These are phyloP conservation scores for Cataglyphis hispanica DNA, from an alignment of 1,140 invertebrate species.

Conservation along the genomic window DNA sequence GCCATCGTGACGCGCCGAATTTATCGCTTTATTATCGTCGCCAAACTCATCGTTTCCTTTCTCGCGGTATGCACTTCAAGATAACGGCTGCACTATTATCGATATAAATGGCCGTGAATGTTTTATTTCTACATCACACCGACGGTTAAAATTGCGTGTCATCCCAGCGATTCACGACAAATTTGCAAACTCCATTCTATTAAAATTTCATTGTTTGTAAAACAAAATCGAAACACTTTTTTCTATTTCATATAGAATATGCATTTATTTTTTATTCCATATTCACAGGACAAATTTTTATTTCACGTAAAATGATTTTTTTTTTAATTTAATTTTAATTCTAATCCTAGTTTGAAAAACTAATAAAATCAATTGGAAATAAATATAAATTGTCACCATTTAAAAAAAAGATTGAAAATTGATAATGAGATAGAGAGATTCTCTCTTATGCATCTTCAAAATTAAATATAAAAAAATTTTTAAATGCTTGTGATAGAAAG, in stretches of 20 bases:
- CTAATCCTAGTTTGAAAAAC: neutral
- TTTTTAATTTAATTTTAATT: neutral
- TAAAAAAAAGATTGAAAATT: too few species aligned
- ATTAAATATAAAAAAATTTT: neutral
- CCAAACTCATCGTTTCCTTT: slow-evolving; percentile 22
- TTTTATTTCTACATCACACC: slow-evolving; percentile 2
- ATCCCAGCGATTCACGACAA: neutral
- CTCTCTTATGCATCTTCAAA: neutral
- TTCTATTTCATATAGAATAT: neutral
- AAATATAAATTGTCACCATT: too few species aligned
- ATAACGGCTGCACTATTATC: slow-evolving; percentile 18
- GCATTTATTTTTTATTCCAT: neutral
- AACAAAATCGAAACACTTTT: neutral
- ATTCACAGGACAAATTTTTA: neutral
- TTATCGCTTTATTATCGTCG: slow-evolving; percentile 62
- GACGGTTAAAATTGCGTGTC: neutral
- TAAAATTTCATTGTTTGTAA: neutral
- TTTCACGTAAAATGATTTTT: neutral
- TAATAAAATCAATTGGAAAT: too few species aligned
- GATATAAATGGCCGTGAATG: neutral
- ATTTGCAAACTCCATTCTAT: neutral
- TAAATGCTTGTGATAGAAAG: too few species aligned
- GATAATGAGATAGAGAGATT: too few species aligned
- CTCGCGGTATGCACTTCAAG: slow-evolving; percentile 8
- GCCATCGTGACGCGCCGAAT: slow-evolving; percentile 36